These are phyloP conservation scores for Sparidentex hasta DNA, from an alignment of 2,797 vertebrate species.

Conservation along the genomic window DNA sequence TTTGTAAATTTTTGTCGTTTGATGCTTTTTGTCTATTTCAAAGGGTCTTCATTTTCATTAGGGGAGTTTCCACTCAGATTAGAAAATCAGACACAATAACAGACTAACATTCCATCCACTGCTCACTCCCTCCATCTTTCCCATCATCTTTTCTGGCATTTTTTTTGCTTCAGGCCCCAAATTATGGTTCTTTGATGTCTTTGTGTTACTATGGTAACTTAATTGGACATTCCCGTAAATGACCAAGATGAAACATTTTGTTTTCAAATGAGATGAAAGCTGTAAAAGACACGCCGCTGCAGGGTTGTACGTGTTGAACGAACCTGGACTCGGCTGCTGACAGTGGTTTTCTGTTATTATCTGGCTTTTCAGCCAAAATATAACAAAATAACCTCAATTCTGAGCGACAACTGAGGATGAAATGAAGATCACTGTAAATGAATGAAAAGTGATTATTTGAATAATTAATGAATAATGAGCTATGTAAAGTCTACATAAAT, in stretches of 20 bases:
- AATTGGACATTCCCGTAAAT: slow-evolving; percentile 37
- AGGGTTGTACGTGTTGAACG: not conserved
- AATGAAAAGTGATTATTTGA: too few species aligned
- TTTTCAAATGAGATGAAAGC: slow-evolving; percentile 12
- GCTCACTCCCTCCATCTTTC: slow-evolving; percentile 29
- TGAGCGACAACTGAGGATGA: not conserved
- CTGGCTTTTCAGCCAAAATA: not conserved
- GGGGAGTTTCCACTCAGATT: slow-evolving; percentile 56
- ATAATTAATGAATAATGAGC: not conserved
- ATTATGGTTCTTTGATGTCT: slow-evolving; percentile 55
- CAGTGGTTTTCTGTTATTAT: not conserved
- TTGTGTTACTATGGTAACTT: slow-evolving; percentile 40
- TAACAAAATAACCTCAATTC: not conserved
- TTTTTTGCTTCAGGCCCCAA: slow-evolving; percentile 34
- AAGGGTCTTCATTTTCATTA: slow-evolving; percentile 21
- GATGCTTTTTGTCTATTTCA: slow-evolving; percentile 3
- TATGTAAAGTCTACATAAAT: not conserved
- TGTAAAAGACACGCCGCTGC: slow-evolving; percentile 5
- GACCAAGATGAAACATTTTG: slow-evolving; percentile 35
- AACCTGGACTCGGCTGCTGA: not conserved
- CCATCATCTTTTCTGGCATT: slow-evolving; percentile 40
- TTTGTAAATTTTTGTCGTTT: slow-evolving; percentile 19
- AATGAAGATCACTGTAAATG: not conserved
- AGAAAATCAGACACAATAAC: slow-evolving; percentile 31
- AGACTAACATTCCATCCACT: slow-evolving; percentile 30